A percentile compares a stretch with the other conserved stretches of the same genome.
Evolutionary conservation across 37 sponge, comb jelly and placozoan genomes (phyloP).

Genomic region (Geodia barretti): DNA sequence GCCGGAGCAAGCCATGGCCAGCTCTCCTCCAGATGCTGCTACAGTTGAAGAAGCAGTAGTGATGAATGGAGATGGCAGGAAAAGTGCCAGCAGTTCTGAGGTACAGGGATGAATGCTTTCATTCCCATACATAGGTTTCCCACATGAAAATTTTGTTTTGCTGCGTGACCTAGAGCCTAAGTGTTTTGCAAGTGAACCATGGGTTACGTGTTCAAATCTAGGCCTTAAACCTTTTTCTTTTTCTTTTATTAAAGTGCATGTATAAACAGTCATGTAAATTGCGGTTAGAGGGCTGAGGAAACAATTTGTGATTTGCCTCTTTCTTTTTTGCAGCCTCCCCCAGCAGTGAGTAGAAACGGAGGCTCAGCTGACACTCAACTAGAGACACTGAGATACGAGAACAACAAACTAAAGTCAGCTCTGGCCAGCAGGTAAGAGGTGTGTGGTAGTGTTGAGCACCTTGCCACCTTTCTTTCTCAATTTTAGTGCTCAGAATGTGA

Average conservation of each 20-base stretch:
- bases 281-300: too few relatives aligned
- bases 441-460: background rate
- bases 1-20: constrained; percentile 10
- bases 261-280: too few relatives aligned
- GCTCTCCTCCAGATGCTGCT: constrained; percentile 7
- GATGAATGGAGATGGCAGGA: background rate
- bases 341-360: background rate
- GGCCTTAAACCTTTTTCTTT: too few relatives aligned
- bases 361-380: constrained; percentile 39
- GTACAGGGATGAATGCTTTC: too few relatives aligned
- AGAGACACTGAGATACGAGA: constrained; percentile 61
- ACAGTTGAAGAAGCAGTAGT: background rate
- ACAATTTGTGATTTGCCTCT: too few relatives aligned
- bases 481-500: constrained; percentile 67
- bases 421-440: constrained; percentile 66
- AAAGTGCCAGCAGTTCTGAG: too few relatives aligned
- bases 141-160: too few relatives aligned
- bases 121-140: too few relatives aligned
- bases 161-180: too few relatives aligned
- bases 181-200: too few relatives aligned
- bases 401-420: constrained; percentile 71
- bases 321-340: background rate
- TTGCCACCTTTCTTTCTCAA: background rate
- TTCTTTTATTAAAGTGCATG: too few relatives aligned
- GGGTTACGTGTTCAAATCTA: too few relatives aligned